Conservation (phyloP, 2,888 invertebrate species). For the Strigamia maritima region DNA sequence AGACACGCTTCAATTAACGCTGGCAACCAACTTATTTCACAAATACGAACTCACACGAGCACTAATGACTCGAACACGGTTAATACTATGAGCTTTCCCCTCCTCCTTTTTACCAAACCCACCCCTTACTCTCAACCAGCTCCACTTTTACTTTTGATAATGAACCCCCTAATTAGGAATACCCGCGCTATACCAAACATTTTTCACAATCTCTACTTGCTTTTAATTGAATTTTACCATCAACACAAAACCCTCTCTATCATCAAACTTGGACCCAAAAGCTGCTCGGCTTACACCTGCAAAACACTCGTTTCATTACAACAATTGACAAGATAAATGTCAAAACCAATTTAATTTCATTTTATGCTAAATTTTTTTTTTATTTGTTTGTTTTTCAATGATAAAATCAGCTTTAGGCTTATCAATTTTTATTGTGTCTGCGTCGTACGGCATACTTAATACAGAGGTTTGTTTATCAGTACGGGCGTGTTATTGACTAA, state of each 20-base stretch:
- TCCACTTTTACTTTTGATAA: slow-evolving; percentile 18
- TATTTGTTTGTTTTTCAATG: no score
- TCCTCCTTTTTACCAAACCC: neutral
- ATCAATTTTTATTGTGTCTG: neutral
- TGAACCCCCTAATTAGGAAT: slow-evolving; percentile 19
- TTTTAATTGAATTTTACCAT: neutral
- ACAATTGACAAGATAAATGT: no score
- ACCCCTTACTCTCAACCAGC: neutral
- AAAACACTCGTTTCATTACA: neutral
- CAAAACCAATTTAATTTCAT: no score
- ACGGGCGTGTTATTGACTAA: neutral
- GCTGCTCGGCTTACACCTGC: neutral
- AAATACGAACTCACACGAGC: slow-evolving; percentile 20
- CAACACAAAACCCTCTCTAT: neutral
- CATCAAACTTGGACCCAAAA: neutral
- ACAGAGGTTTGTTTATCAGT: neutral
- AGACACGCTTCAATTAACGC: slow-evolving; percentile 23
- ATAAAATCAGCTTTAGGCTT: no score
- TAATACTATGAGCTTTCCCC: neutral
- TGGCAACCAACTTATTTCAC: slow-evolving; percentile 16
- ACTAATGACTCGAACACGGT: slow-evolving; percentile 23
- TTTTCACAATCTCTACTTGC: neutral
- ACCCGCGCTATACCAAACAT: neutral
- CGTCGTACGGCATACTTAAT: neutral
- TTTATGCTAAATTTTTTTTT: no score